phyloP scores from a whole-genome alignment of 1,140 invertebrate species.

The Cardiocondyla obscurior region DNA sequence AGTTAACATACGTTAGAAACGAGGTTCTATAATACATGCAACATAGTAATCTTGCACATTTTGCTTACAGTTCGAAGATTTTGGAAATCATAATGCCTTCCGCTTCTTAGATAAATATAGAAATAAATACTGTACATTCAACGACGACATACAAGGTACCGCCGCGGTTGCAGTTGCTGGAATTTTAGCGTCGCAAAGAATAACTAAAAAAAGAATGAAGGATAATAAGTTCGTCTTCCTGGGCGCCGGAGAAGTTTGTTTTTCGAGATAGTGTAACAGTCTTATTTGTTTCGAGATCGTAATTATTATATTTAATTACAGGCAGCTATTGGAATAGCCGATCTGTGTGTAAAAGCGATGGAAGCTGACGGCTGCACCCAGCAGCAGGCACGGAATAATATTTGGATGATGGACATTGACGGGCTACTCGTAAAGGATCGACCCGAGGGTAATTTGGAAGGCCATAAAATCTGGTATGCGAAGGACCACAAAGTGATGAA shows the following conservation, averaged over 20 bases:
- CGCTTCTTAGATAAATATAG: slow-evolving; percentile 95
- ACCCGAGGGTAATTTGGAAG: slow-evolving; percentile 89
- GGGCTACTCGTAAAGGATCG: slow-evolving; percentile 91
- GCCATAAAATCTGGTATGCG: slow-evolving; percentile 92
- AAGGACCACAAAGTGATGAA: slow-evolving; percentile 92
- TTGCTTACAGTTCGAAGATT: slow-evolving; percentile 95
- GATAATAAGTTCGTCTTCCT: slow-evolving; percentile 95
- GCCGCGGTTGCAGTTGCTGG: slow-evolving; percentile 97
- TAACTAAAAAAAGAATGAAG: slow-evolving; percentile 90
- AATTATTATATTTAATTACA: slow-evolving; percentile 68
- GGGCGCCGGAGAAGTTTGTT: slow-evolving; percentile 93
- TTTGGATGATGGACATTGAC: slow-evolving; percentile 95
- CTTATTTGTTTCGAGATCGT: neutral
- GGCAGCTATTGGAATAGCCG: slow-evolving; percentile 95
- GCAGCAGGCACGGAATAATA: slow-evolving; percentile 91
- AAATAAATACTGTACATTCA: slow-evolving; percentile 96
- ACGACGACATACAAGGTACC: slow-evolving; percentile 98
- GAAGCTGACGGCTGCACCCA: slow-evolving; percentile 90
- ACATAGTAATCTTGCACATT: neutral
- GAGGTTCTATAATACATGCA: neutral
- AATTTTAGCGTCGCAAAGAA: slow-evolving; percentile 91
- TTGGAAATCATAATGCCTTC: slow-evolving; percentile 97
- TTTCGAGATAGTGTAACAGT: slow-evolving; percentile 2
- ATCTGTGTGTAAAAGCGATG: slow-evolving; percentile 94
- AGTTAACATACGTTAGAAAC: slow-evolving; percentile 28